phyloP scores from a whole-genome alignment of 2,888 invertebrate genomes.

The Diaprepes abbreviatus region DNA sequence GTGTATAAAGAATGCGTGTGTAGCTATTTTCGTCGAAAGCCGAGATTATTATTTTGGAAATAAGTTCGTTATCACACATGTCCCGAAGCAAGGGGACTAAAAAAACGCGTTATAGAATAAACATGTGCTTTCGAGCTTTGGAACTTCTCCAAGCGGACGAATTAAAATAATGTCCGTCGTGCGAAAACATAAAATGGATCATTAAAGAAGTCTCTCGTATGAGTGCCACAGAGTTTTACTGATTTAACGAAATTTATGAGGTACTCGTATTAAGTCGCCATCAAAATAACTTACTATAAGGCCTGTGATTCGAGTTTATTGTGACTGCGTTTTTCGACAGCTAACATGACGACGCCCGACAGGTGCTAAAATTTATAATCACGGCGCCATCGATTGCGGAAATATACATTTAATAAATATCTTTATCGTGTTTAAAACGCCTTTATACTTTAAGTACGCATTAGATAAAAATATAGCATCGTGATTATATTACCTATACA shows the following conservation, averaged over 20 bases:
- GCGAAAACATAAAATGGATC: slow-evolving; percentile 69
- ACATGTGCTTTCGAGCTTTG: slow-evolving; percentile 63
- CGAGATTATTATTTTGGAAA: slow-evolving; percentile 57
- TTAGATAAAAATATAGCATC: too few species aligned
- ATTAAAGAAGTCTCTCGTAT: slow-evolving; percentile 68
- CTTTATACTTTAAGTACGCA: too few species aligned
- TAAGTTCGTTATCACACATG: slow-evolving; percentile 62
- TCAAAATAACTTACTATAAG: slow-evolving; percentile 54
- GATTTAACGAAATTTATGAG: slow-evolving; percentile 66
- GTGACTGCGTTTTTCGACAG: slow-evolving; percentile 55
- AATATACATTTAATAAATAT: slow-evolving; percentile 4
- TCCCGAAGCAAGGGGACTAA: slow-evolving; percentile 51
- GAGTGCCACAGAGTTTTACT: slow-evolving; percentile 66
- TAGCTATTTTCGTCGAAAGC: slow-evolving; percentile 52
- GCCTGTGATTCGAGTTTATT: slow-evolving; percentile 51
- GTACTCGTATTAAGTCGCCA: slow-evolving; percentile 57
- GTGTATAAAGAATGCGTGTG: slow-evolving; percentile 49
- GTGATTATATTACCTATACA: too few species aligned
- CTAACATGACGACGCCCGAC: slow-evolving; percentile 56
- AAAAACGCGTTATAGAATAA: slow-evolving; percentile 57
- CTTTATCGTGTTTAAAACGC: not conserved
- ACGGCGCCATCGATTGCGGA: slow-evolving; percentile 44
- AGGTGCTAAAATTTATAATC: slow-evolving; percentile 58
- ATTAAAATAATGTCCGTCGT: slow-evolving; percentile 69
- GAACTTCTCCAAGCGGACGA: slow-evolving; percentile 64